A percentile compares a stretch with the other conserved stretches of the same genome.
Conservation (phyloP, 2,888 invertebrate genomes). For the Actias luna region DNA sequence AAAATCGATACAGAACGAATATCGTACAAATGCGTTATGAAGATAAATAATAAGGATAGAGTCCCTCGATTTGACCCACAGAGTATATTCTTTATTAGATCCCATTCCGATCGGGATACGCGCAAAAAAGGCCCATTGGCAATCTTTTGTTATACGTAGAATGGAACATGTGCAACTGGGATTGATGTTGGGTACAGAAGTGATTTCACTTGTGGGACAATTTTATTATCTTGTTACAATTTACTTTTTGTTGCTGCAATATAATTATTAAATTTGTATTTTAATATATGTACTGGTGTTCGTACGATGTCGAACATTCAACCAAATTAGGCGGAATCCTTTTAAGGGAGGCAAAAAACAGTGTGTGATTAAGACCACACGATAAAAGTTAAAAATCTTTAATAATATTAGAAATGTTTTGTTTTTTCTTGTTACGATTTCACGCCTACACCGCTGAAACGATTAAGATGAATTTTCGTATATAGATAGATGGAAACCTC, state of each 20-base stretch:
- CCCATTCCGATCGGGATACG: conserved; percentile 47
- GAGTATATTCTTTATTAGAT: conserved; percentile 54
- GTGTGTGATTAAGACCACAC: too few species aligned
- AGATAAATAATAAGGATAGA: conserved; percentile 67
- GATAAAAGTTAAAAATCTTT: too few species aligned
- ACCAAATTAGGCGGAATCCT: too few species aligned
- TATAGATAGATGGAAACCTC: too few species aligned
- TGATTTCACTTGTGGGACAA: not conserved
- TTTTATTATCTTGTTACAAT: conserved; percentile 1
- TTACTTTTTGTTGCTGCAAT: not conserved
- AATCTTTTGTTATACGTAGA: conserved; percentile 40
- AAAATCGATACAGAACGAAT: conserved; percentile 52
- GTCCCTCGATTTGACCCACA: conserved; percentile 57
- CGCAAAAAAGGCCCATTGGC: conserved; percentile 50
- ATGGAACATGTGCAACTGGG: conserved; percentile 13
- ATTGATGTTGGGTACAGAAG: conserved; percentile 3
- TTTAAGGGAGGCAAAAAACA: too few species aligned
- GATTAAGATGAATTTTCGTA: too few species aligned
- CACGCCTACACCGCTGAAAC: too few species aligned
- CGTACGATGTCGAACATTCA: too few species aligned
- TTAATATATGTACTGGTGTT: too few species aligned
- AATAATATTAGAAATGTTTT: too few species aligned
- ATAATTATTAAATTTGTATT: not conserved
- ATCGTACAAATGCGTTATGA: conserved; percentile 55
- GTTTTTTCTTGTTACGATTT: too few species aligned